phyloP scores from a whole-genome alignment of 2,888 invertebrate species.

The Meghimatium bilineatum region DNA sequence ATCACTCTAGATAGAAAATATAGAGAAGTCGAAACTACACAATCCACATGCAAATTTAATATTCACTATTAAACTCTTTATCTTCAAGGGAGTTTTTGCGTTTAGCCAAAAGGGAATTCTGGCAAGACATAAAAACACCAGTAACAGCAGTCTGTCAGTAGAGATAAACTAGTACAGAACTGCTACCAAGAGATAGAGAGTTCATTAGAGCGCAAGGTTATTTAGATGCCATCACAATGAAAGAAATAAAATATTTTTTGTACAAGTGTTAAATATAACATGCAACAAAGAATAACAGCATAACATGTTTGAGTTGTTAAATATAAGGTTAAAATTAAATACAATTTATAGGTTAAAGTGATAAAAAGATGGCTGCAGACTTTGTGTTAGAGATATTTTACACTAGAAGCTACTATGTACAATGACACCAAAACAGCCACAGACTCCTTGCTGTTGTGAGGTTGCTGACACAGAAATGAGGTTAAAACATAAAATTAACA shows the following conservation, averaged over 20 bases:
- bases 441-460: too few relatives aligned
- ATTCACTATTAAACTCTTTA: not conserved
- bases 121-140: not conserved
- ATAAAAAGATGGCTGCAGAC: too few relatives aligned
- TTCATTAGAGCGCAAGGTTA: not conserved
- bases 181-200: not conserved
- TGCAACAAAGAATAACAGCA: too few relatives aligned
- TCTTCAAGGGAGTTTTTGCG: not conserved
- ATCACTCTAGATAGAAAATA: conserved; percentile 59
- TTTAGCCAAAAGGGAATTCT: not conserved
- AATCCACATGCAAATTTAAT: not conserved
- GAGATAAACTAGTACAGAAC: not conserved
- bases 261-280: not conserved
- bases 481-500: too few relatives aligned
- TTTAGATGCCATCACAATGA: not conserved
- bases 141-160: not conserved
- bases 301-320: not conserved
- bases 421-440: too few relatives aligned
- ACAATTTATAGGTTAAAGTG: not conserved
- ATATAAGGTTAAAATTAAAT: not conserved
- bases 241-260: not conserved
- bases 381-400: too few relatives aligned
- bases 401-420: too few relatives aligned
- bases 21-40: conserved; percentile 13
- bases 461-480: too few relatives aligned